Conservation (phyloP, 1,140 invertebrate species). For the Penaeus indicus region DNA sequence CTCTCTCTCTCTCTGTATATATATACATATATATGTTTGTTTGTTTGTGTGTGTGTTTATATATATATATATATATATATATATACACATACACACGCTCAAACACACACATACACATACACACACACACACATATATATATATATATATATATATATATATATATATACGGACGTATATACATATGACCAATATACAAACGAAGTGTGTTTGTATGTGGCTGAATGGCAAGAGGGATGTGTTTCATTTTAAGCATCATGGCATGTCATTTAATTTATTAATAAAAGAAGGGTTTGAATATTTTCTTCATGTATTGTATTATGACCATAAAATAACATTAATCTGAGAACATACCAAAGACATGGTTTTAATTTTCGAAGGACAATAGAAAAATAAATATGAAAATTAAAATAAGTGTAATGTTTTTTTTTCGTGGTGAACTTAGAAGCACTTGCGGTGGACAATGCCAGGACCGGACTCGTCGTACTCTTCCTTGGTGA, state of each 20-base stretch:
- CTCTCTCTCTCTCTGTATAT: background rate
- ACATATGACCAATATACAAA: background rate
- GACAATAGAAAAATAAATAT: conserved; percentile 18
- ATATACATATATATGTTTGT: background rate
- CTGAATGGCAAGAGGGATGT: too few species aligned
- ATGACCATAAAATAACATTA: too few species aligned
- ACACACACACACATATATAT: conserved; percentile 29
- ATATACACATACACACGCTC: conserved; percentile 27
- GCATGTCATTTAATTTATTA: too few species aligned
- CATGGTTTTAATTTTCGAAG: conserved; percentile 69
- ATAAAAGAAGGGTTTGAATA: too few species aligned
- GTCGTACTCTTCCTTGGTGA: conserved; percentile 72
- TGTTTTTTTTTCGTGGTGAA: background rate
- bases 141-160: conserved; percentile 41
- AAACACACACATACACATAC: conserved; percentile 21
- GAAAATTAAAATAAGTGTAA: conserved; percentile 36
- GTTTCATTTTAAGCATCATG: too few species aligned
- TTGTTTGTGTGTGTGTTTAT: conserved; percentile 22
- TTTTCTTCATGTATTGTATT: too few species aligned
- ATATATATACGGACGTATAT: conserved; percentile 24
- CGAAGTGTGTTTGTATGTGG: too few species aligned
- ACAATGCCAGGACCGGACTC: conserved; percentile 54
- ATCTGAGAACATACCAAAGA: conserved; percentile 4
- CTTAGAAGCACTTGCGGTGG: conserved; percentile 69
- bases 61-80: conserved; percentile 34